Base-by-base conservation (phyloP, 2,113 vertebrate species). In the Thunnus thynnus region DNA sequence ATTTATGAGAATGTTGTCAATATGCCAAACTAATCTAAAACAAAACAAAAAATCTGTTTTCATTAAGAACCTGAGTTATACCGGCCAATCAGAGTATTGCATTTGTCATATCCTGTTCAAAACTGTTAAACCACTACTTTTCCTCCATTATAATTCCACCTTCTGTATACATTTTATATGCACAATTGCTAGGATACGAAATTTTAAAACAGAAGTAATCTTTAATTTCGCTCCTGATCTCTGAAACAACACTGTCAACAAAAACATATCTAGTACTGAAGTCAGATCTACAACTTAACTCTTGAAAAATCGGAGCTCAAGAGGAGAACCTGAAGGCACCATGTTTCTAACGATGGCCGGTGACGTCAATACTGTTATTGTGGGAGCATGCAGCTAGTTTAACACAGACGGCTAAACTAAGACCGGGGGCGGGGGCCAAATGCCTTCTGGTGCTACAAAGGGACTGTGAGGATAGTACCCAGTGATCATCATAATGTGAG, bases 331-430 rank as follows among this genome's bases (percentile, higher is more conserved):
- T 91, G 88, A 93, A 93, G 18, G 85, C 83, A 82, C 68, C 94
- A 65, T 16, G 60, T 58, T 83, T 92, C 88, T 73, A 89, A 77
- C 1, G 65, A 74, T 86, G 87, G 70, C 80, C 70, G 78, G 84
- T 95, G 95, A 95, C 95, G 94, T 96, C 94, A 95, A 44, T 68
- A 82, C 51, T 89, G 89, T 92, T 94, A 94, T 95, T 94, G 89
- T 92, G 91, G 89, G 93, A 87, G 86, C 90, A 65, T 76, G 92
- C 92, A 85, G 89, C 88, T 69, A 25, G 77, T 92, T 86, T 47
- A 91, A 83, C 77, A 78, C 90, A 86, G 80, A 56, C 62, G 52
- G 67, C 82, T 83, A 82, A 82, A 89, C 82, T 70, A 18, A 82
- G 80, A 86, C 77, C 0, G 76, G 20, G 71, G 77, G 82, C 12